Percentiles rank a stretch among this genome's conserved stretches.
Evolutionary conservation across 2,888 invertebrate genomes (phyloP).

Genomic region (Drosophila anomelani): DNA sequence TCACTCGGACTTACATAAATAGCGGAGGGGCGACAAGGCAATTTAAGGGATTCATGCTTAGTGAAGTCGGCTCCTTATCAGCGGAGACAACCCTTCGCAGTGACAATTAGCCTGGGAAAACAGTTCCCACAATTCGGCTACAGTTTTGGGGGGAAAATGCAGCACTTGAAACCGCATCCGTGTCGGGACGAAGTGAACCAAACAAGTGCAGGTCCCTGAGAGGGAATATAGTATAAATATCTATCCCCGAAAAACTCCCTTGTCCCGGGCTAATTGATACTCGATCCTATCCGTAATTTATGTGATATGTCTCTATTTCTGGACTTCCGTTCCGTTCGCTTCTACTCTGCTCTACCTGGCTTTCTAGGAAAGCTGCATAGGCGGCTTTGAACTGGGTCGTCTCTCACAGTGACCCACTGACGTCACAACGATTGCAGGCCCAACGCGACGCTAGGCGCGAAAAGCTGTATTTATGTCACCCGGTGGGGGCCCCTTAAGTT

Average conservation of each 20-base stretch:
- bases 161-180: not conserved
- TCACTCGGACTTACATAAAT: constrained; percentile 20
- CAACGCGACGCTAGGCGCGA: constrained; percentile 35
- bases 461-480: constrained; percentile 28
- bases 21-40: constrained; percentile 2
- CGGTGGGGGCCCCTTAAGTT: constrained; percentile 26
- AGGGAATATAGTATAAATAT: constrained; percentile 15
- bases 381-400: not conserved
- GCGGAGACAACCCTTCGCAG: constrained; percentile 46
- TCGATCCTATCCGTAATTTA: constrained; percentile 50
- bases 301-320: constrained; percentile 52
- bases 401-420: not conserved
- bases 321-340: constrained; percentile 48
- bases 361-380: not conserved
- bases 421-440: not conserved
- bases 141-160: not conserved
- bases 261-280: constrained; percentile 37
- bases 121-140: constrained; percentile 59
- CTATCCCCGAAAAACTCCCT: not conserved
- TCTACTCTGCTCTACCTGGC: not conserved
- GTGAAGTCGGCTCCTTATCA: constrained; percentile 16
- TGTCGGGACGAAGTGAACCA: constrained; percentile 7
- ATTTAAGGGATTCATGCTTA: constrained; percentile 8
- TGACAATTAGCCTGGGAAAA: constrained; percentile 59
- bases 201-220: constrained; percentile 37